phyloP scores from a whole-genome alignment of 2,888 invertebrate genomes.

The Parelbella ahira region DNA sequence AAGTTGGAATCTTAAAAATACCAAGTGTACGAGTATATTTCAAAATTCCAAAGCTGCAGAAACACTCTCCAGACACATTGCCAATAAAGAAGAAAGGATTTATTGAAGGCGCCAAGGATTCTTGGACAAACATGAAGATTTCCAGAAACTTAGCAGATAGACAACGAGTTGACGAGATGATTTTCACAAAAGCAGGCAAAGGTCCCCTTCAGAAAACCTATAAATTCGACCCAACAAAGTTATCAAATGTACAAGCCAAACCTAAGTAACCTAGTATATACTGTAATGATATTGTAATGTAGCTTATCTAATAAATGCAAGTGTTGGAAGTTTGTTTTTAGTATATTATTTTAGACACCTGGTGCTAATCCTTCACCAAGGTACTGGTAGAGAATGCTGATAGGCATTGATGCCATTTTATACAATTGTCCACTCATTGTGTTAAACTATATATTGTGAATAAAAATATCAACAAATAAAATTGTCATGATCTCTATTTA shows the following conservation, averaged over 20 bases:
- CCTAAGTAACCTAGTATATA: conserved; percentile 59
- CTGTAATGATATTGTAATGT: conserved; percentile 36
- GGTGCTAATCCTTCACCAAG: no score
- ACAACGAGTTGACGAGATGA: conserved; percentile 86
- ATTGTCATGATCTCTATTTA: no score
- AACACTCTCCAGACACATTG: conserved; percentile 77
- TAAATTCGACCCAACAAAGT: conserved; percentile 89
- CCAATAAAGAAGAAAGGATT: conserved; percentile 89
- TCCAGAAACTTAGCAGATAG: conserved; percentile 88
- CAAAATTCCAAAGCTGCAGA: conserved; percentile 84
- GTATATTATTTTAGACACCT: no score
- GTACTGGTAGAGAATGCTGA: no score
- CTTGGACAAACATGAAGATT: conserved; percentile 91
- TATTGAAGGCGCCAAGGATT: conserved; percentile 88
- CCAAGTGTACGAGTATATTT: conserved; percentile 87
- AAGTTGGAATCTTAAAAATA: conserved; percentile 88
- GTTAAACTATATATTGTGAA: no score
- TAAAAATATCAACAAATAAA: no score
- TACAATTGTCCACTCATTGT: no score
- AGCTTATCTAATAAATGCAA: conserved; percentile 39
- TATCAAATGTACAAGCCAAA: conserved; percentile 77
- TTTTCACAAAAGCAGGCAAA: conserved; percentile 91
- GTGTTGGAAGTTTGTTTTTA: no score
- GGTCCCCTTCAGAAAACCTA: conserved; percentile 94
- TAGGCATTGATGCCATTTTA: no score